These are phyloP conservation scores for Stratiomys singularior DNA, from an alignment of 2,888 invertebrate genomes.

Conservation along the genomic window DNA sequence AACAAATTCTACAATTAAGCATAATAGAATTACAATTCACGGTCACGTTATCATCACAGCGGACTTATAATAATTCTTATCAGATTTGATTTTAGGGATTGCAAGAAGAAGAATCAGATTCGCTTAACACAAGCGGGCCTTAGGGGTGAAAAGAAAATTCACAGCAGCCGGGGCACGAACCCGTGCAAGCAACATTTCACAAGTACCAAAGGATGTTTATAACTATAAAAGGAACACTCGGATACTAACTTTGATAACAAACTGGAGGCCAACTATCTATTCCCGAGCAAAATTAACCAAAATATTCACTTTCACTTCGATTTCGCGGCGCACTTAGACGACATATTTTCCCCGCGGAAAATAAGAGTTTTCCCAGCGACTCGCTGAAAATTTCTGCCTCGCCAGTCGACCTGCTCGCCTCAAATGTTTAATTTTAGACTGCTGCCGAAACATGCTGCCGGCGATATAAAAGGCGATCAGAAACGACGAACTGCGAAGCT, in stretches of 20 bases:
- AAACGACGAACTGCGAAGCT: not conserved
- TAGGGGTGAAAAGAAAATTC: not conserved
- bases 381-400: conserved; percentile 36
- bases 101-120: not conserved
- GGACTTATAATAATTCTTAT: not conserved
- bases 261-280: not conserved
- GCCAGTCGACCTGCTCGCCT: conserved; percentile 46
- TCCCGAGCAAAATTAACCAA: not conserved
- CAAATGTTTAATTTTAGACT: conserved; percentile 44
- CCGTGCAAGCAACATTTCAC: conserved; percentile 25
- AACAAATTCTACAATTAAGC: not conserved
- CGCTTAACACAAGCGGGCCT: too few species aligned
- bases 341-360: conserved; percentile 45
- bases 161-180: conserved; percentile 20
- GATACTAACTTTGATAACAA: conserved; percentile 25
- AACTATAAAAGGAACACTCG: conserved; percentile 2
- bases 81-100: not conserved
- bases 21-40: not conserved
- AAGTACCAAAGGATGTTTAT: not conserved
- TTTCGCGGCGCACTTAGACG: conserved; percentile 33
- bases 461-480: not conserved
- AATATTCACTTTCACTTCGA: conserved; percentile 40
- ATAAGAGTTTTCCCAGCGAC: conserved; percentile 18
- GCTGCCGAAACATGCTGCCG: conserved; percentile 31
- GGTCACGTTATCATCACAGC: conserved; percentile 8